Percentiles rank a stretch among this genome's conserved stretches.
phyloP scores from a whole-genome alignment of 2,797 vertebrate species.

The Phrynocephalus forsythii region DNA sequence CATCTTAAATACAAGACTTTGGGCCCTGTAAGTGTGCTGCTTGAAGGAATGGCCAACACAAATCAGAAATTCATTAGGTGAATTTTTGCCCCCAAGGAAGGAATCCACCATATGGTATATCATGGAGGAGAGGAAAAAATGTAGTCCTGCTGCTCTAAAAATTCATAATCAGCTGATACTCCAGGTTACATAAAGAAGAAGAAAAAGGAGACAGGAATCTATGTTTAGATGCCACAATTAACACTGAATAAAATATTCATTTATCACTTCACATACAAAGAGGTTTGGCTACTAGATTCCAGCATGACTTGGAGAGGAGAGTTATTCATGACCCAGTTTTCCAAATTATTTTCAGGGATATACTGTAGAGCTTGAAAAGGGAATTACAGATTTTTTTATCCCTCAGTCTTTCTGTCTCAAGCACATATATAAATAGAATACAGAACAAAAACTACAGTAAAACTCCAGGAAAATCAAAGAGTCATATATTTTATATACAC shows the following conservation, averaged over 20 bases:
- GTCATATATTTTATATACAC: background rate
- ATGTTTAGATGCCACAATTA: background rate
- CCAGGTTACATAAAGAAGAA: background rate
- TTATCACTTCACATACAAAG: background rate
- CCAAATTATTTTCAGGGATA: background rate
- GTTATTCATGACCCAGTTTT: conserved; percentile 22
- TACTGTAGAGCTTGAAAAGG: background rate
- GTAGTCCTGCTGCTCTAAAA: background rate
- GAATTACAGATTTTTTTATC: background rate
- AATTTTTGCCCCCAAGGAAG: background rate
- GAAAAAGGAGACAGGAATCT: background rate
- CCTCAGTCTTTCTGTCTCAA: background rate
- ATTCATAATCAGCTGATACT: background rate
- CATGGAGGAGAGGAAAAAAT: background rate
- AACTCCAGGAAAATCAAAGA: background rate
- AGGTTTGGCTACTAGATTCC: background rate
- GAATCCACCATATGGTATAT: background rate
- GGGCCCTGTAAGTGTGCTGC: background rate
- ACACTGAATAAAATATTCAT: background rate
- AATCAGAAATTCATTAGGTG: background rate
- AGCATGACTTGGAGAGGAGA: background rate
- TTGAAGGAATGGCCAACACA: background rate
- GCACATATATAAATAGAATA: background rate
- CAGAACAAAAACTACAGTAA: background rate
- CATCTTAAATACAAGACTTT: background rate